Base-by-base conservation (phyloP, 2,797 vertebrate species). In the Florisuga fusca region DNA sequence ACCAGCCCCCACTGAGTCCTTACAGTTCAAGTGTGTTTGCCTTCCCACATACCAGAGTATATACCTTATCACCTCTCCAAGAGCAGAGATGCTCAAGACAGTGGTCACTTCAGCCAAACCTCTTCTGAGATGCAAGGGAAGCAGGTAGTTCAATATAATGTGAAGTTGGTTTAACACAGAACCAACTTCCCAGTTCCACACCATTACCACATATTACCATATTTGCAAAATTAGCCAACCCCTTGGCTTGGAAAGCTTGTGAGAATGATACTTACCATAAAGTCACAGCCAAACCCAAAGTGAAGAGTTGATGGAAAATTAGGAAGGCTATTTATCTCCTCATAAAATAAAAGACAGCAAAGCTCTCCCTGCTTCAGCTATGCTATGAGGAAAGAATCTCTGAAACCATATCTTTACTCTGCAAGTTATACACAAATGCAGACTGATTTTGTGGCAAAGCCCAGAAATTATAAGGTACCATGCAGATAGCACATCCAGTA, bases 1-100 rank as follows among this genome's bases (percentile, higher is more conserved):
- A 59, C 5, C 43, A 54, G 57, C 13, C 29, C 36, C 22, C 27
- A 64, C 31, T 1, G 6, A 64, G 36, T 22, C 25, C 21, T 74
- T 3, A 5, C 61, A 38, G n/a, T 1, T 8, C 1, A 0, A 54
- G 55, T 2, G 8, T 43, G 25, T 27, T 78, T 71, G 48, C 9
- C 67, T 87, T 71, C 18, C 43, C 22, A 5, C 1, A 0, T 22
- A 17, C 43, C 53, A 34, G 63, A 34, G 54, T 62, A 82, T 71
- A 18, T 5, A 8, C 63, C 58, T 62, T 2, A 13, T 17, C 2
- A 0, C 27, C 58, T 55, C 59, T 72, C n/a, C 27, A 53, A 48
- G 45, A 4, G 19, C 54, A 76, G 43, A 77, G 10, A 20, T 43
- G 31, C 31, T 68, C 71, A 41, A 41, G 31, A 33, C 36, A n/a